Conservation (phyloP, 2,113 vertebrate genomes). For the Cepphus grylle region DNA sequence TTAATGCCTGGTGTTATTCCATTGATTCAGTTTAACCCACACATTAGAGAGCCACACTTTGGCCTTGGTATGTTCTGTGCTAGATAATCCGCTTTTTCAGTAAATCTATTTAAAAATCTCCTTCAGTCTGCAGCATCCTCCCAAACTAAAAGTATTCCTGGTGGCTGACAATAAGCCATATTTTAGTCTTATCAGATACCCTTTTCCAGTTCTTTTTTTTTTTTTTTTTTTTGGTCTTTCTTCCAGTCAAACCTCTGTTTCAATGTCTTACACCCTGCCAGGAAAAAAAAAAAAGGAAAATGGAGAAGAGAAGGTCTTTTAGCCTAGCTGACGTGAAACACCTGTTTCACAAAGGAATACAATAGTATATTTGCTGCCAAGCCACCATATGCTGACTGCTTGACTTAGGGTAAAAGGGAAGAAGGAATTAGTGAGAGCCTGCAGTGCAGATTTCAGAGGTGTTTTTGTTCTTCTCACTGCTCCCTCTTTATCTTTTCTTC, state of each 20-base stretch:
- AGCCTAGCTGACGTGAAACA: background rate
- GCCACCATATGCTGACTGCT: background rate
- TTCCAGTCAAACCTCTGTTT: background rate
- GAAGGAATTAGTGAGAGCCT: constrained; percentile 11
- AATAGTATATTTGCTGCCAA: background rate
- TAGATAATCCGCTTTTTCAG: background rate
- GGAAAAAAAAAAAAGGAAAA: background rate
- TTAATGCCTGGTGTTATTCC: background rate
- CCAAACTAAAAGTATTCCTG: background rate
- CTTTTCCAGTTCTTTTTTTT: background rate
- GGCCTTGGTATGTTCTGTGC: background rate
- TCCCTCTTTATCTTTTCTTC: constrained; percentile 21
- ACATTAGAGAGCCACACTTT: background rate
- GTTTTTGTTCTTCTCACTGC: background rate
- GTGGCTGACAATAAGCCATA: background rate
- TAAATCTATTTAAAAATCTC: background rate
- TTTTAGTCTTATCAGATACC: background rate
- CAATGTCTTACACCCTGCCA: background rate
- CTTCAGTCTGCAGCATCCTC: background rate
- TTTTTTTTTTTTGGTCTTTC: background rate
- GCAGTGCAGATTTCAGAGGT: background rate
- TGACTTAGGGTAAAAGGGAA: constrained; percentile 1
- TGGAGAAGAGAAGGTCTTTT: background rate
- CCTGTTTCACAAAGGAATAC: background rate
- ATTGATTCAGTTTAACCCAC: background rate